These are phyloP conservation scores for Ephydatia muelleri DNA, from an alignment of 37 sponge, comb jelly and placozoan species.

Conservation along the genomic window DNA sequence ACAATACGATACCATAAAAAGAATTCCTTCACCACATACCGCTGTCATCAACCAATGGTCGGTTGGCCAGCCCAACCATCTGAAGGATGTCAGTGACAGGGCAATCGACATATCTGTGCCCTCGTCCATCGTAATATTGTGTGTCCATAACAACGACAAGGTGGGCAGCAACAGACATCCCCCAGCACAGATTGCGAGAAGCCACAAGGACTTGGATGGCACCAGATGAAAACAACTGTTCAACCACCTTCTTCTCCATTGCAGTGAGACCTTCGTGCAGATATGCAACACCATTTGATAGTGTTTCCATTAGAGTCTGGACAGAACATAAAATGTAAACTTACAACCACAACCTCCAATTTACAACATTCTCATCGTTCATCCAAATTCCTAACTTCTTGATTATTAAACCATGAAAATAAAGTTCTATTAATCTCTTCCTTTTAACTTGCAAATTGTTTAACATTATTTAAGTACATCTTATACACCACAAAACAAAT, in stretches of 20 bases:
- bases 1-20: too few species aligned
- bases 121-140: slow-evolving; percentile 94
- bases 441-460: too few species aligned
- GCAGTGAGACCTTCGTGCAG: slow-evolving; percentile 96
- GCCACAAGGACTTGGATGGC: slow-evolving; percentile 91
- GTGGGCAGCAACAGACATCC: slow-evolving; percentile 72
- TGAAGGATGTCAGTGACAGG: slow-evolving; percentile 93
- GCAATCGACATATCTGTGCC: slow-evolving; percentile 98
- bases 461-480: too few species aligned
- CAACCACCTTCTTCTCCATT: slow-evolving; percentile 83
- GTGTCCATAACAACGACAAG: slow-evolving; percentile 99
- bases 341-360: background rate
- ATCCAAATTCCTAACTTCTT: background rate
- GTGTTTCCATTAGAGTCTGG: slow-evolving; percentile 91
- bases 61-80: slow-evolving; percentile 93
- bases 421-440: too few species aligned
- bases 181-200: slow-evolving; percentile 89
- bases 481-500: too few species aligned
- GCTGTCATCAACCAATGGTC: slow-evolving; percentile 78
- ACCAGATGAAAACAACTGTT: slow-evolving; percentile 88
- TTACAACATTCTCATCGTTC: too few species aligned
- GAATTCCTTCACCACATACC: slow-evolving; percentile 39
- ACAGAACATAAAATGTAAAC: background rate
- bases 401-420: slow-evolving; percentile 19
- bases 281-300: slow-evolving; percentile 92